Conservation (phyloP, 2,113 vertebrate genomes). For the Aptenodytes forsteri region DNA sequence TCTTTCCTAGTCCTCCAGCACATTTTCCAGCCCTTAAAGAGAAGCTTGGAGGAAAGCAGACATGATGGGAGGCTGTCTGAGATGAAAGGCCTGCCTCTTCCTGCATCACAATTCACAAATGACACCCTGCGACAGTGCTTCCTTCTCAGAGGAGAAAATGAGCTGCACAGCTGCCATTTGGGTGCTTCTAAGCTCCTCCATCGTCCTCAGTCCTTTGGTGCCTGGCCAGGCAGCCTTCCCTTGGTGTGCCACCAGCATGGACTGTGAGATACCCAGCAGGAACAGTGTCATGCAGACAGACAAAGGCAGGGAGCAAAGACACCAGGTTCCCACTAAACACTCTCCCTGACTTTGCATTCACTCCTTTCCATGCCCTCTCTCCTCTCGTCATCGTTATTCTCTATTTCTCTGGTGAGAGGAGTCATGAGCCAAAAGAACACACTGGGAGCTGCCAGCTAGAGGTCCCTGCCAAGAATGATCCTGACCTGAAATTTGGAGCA, state of each 20-base stretch:
- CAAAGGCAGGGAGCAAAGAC: neutral
- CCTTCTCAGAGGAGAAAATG: neutral
- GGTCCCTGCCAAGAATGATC: neutral
- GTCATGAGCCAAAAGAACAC: neutral
- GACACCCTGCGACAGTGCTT: neutral
- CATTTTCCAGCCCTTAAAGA: neutral
- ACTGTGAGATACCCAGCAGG: neutral
- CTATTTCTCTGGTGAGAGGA: neutral
- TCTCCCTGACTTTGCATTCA: neutral
- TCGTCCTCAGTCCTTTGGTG: neutral
- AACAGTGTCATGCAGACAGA: neutral
- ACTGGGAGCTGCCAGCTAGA: neutral
- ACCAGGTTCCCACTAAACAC: neutral
- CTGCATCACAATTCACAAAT: accelerated
- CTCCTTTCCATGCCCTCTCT: neutral
- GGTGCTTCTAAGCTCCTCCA: neutral
- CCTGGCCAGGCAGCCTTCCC: neutral
- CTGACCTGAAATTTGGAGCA: slow-evolving; percentile 54
- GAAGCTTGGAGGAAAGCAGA: neutral
- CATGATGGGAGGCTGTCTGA: neutral
- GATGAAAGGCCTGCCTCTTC: neutral
- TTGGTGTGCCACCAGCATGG: neutral
- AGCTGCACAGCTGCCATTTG: neutral
- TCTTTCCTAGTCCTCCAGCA: neutral
- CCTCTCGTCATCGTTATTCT: neutral